Evolutionary conservation across 2,797 vertebrate species (phyloP), one percentile per base, ranked within the genome.

Genomic region (Tenualosa thibaudeaui): DNA sequence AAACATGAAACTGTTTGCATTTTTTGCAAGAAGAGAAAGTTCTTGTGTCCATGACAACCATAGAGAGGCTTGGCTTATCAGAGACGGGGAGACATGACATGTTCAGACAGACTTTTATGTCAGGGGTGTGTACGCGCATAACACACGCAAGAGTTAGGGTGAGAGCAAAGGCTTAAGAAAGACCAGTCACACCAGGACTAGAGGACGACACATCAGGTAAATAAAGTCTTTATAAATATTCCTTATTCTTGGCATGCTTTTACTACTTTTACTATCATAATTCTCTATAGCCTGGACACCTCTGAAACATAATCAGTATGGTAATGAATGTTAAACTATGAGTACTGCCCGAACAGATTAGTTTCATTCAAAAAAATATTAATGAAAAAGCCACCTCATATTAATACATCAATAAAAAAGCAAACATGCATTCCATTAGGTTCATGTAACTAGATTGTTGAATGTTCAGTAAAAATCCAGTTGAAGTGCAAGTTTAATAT

Each of bases 401-500:
- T 31, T 31, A 31, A 5, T 19, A 75, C 68, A 75, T 43, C 15
- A 8, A 19, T 68, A 43, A 12, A 75, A 15, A 37, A 12, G 12
- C 12, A 0, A 17, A 15, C 3, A 54, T 54, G 12, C 12, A 54
- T 54, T 19, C 15, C 22, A 60, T 60, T 60, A 24, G 1, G 6
- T n/a, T 60, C n/a, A 24, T 24, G 54, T 56, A 56, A 19, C 54
- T 4, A 22, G 54, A 22, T 12, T 54, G 53, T 15, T 58, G 22
- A 22, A 58, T 58, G 56, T 7, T 5, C 56, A 22, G 19, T 3
- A 5, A 22, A 31, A 58, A 58, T 17, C 19, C 19, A 7, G 17
- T 81, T 3, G 17, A 17, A 26, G 22, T 60, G 0, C 65, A 84
- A 81, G 91, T 88, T 86, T 26, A 24, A 51, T 84, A 82, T 85